These are phyloP conservation scores for Drosophila kikkawai DNA, from an alignment of 1,140 invertebrate genomes.

Conservation along the genomic window DNA sequence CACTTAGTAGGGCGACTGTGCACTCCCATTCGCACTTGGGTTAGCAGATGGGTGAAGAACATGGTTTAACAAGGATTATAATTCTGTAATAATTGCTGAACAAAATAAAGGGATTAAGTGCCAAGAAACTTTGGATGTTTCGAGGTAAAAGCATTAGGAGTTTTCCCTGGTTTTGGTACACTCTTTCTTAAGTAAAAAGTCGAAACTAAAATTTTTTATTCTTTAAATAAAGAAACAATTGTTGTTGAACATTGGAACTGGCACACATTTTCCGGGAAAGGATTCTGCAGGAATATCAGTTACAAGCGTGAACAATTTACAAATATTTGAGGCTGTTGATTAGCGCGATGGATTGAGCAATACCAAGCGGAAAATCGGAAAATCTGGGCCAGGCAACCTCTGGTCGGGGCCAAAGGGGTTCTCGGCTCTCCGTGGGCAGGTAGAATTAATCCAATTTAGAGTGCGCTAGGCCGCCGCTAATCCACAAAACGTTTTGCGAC, in stretches of 20 bases:
- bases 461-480: slow-evolving; percentile 41
- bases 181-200: background rate
- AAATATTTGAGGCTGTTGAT: slow-evolving; percentile 31
- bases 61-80: background rate
- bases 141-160: background rate
- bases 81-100: background rate
- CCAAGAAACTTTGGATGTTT: background rate
- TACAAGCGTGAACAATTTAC: slow-evolving; percentile 25
- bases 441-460: slow-evolving; percentile 64
- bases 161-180: background rate
- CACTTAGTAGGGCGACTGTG: slow-evolving; percentile 10
- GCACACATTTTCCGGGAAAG: background rate
- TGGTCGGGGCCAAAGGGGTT: too few relatives aligned
- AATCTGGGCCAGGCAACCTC: slow-evolving; percentile 25
- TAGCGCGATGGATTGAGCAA: slow-evolving; percentile 9
- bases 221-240: too few relatives aligned
- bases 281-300: background rate
- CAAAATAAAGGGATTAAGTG: background rate
- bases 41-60: background rate
- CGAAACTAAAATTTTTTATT: too few relatives aligned
- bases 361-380: slow-evolving; percentile 2
- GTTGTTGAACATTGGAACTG: background rate
- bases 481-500: slow-evolving; percentile 42
- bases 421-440: slow-evolving; percentile 26
- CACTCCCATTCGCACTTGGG: background rate